Conservation (phyloP, 2,113 vertebrate species). For the Pelecanoides urinatrix region DNA sequence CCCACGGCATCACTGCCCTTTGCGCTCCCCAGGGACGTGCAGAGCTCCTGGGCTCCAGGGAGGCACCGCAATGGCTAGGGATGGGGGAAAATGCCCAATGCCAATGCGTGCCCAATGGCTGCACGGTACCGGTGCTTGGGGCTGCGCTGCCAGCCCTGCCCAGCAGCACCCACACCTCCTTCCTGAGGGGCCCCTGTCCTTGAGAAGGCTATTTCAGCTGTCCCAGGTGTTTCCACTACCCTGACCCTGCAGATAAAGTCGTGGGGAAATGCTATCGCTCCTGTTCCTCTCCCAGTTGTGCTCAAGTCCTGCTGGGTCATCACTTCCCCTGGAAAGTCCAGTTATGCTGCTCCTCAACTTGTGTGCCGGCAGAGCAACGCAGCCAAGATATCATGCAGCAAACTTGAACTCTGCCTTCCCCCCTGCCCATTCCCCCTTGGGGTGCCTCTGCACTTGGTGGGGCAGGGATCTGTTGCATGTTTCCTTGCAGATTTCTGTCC, state of each 20-base stretch:
- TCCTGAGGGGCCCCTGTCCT: rapidly evolving
- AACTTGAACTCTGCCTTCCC: neutral
- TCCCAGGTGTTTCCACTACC: neutral
- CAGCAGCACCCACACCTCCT: neutral
- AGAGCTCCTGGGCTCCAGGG: neutral
- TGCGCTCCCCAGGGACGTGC: neutral
- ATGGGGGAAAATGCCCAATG: neutral
- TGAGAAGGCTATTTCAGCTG: neutral
- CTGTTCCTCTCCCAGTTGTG: rapidly evolving
- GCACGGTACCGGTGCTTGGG: rapidly evolving
- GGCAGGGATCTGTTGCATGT: neutral
- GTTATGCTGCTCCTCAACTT: neutral
- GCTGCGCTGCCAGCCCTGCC: neutral
- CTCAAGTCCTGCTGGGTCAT: neutral
- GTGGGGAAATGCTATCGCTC: neutral
- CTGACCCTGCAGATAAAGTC: neutral
- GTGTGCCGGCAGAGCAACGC: neutral
- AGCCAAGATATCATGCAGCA: neutral
- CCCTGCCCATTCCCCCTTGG: rapidly evolving
- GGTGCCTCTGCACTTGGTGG: neutral
- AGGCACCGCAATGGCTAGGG: rapidly evolving
- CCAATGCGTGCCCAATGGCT: rapidly evolving
- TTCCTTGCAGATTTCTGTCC: neutral
- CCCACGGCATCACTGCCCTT: neutral
- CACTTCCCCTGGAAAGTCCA: neutral